Evolutionary conservation across 2,888 invertebrate species (phyloP).

Genomic region (Volucella bombylans): DNA sequence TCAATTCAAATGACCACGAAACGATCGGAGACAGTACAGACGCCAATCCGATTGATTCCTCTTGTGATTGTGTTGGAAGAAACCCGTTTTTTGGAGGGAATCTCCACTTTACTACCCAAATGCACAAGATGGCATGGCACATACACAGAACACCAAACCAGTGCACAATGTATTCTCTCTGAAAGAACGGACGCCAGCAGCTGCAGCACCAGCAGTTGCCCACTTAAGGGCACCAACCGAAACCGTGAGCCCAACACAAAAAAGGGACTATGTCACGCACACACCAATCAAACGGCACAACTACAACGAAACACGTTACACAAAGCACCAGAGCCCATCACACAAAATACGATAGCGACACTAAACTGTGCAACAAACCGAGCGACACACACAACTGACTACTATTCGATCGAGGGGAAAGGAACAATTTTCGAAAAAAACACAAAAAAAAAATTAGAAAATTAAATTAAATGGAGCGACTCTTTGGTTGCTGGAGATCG

Average conservation of each 20-base stretch:
- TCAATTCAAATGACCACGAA: conserved; percentile 4
- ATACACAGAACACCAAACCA: not conserved
- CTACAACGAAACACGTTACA: conserved; percentile 15
- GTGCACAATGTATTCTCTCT: not conserved
- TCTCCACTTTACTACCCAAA: conserved; percentile 13
- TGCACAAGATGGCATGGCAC: conserved; percentile 7
- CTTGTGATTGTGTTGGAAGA: conserved; percentile 37
- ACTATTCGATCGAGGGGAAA: not conserved
- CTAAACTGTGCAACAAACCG: conserved; percentile 29
- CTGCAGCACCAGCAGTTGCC: not conserved
- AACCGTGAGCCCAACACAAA: not conserved
- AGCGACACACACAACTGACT: not conserved
- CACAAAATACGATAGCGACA: conserved; percentile 30
- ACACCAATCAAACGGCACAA: conserved; percentile 9
- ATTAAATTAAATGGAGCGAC: not conserved
- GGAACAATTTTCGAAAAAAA: not conserved
- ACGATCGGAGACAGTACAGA: conserved; percentile 18
- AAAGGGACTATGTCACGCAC: not conserved
- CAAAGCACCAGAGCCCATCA: conserved; percentile 15
- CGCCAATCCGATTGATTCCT: conserved; percentile 45
- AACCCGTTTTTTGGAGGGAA: conserved; percentile 60
- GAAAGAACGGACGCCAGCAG: not conserved
- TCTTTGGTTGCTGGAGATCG: not conserved
- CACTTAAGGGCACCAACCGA: not conserved
- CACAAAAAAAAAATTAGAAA: not conserved